Evolutionary conservation across 2,797 vertebrate species (phyloP), one percentile per base, ranked within the genome.

Genomic region (Artibeus lituratus): DNA sequence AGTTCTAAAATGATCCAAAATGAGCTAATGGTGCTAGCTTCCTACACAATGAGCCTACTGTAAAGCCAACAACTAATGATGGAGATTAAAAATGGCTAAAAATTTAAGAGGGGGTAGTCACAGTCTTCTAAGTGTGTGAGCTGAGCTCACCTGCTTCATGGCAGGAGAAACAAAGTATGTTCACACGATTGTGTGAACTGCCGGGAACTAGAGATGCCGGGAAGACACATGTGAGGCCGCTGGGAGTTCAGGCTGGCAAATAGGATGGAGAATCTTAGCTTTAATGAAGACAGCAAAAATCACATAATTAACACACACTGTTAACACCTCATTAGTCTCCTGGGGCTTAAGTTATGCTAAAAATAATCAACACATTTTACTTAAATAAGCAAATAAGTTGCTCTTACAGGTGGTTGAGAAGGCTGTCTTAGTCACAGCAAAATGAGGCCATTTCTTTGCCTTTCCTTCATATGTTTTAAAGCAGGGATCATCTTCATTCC

Each of bases 311-410:
- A 98, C 95, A 94, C 92, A 95, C 96, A 94, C 84, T 94, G 94
- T 97, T 98, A 98, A 97, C 96, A 98, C 95, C 96, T 98, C 96
- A 98, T 98, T 97, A 98, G 96, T 94, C 96, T 98, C 96, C 96
- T 7, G 49, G 97, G 97, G 97, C 91, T 98, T 98, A 94, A 96
- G 95, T 97, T 97, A 97, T 92, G 95, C 95, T 98, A 97, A 97
- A 96, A 98, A 98, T 97, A 98, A 91, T 96, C 97, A 97, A 92
- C 87, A 65, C 85, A 49, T 95, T 97, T 97, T 94, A 74, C 96
- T 98, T 95, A 98, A 98, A 97, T 95, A 97, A 96, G 96, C 65
- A 98, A 98, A 97, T 95, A 96, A 96, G 96, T 59, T 26, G 1
- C 51, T 85, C 76, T 89, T 92, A 96, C 91, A 97, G 59, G 91